A percentile compares a stretch with the other conserved stretches of the same genome.
Conservation (phyloP, 2,797 vertebrate species). For the Darevskia nairensis region DNA sequence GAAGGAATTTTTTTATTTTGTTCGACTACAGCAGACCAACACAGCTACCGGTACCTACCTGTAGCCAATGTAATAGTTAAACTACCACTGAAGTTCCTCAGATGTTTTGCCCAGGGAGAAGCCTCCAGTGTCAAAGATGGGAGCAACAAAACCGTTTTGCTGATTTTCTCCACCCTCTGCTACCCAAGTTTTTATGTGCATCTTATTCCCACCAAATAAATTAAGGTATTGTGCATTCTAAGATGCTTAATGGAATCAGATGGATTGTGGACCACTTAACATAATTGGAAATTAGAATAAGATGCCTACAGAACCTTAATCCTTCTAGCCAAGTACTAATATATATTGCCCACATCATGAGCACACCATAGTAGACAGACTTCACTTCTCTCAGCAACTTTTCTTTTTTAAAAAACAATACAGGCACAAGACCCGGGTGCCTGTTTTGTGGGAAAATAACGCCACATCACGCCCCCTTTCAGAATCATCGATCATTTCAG, state of each 20-base stretch:
- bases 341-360: background rate
- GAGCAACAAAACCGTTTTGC: background rate
- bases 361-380: background rate
- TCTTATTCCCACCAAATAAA: background rate
- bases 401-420: background rate
- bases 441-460: background rate
- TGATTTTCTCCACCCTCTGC: too few species aligned
- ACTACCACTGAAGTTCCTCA: background rate
- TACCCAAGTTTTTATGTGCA: background rate
- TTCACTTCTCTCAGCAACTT: background rate
- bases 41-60: too few species aligned
- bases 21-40: too few species aligned
- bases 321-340: background rate
- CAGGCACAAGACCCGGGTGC: background rate
- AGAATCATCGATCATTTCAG: background rate
- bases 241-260: background rate
- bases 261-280: background rate
- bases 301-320: background rate
- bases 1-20: too few species aligned
- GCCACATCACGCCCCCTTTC: background rate
- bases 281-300: slow-evolving; percentile 26
- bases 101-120: background rate
- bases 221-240: background rate
- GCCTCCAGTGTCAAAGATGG: background rate
- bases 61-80: background rate